phyloP scores from a whole-genome alignment of 1,140 invertebrate species.

The Ips nitidus region DNA sequence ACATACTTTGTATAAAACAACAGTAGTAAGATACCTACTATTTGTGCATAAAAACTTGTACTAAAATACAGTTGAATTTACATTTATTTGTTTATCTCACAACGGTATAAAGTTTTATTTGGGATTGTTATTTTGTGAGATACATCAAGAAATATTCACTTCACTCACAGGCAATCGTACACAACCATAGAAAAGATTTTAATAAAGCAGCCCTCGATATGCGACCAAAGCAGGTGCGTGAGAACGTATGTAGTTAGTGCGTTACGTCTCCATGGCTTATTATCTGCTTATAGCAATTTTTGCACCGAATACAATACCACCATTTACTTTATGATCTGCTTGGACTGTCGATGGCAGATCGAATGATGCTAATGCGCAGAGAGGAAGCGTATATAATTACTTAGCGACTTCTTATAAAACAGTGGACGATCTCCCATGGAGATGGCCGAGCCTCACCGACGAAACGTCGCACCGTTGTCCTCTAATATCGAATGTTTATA shows the following conservation, averaged over 20 bases:
- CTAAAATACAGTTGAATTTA: too few relatives aligned
- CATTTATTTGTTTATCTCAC: too few relatives aligned
- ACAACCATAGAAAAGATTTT: background rate
- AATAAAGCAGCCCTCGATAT: constrained; percentile 4
- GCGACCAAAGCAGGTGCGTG: constrained; percentile 7
- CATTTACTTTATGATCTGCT: constrained; percentile 4
- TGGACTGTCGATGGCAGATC: too few relatives aligned
- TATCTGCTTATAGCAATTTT: constrained; percentile 8
- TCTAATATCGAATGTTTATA: constrained; percentile 12
- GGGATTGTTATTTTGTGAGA: too few relatives aligned
- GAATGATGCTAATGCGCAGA: too few relatives aligned
- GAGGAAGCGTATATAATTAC: too few relatives aligned
- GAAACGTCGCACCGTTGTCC: constrained; percentile 9
- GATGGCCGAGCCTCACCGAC: background rate
- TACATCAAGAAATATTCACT: too few relatives aligned
- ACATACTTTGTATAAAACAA: too few relatives aligned
- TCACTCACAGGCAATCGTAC: background rate
- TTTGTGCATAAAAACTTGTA: too few relatives aligned
- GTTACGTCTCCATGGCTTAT: constrained; percentile 1
- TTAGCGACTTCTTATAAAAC: background rate
- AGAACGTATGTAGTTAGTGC: constrained; percentile 16
- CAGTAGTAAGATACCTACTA: too few relatives aligned
- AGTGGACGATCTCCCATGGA: constrained; percentile 6
- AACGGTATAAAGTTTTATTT: too few relatives aligned
- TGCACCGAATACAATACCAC: constrained; percentile 9